Conservation (phyloP, 2,113 vertebrate species). For the Pseudonaja textilis region DNA sequence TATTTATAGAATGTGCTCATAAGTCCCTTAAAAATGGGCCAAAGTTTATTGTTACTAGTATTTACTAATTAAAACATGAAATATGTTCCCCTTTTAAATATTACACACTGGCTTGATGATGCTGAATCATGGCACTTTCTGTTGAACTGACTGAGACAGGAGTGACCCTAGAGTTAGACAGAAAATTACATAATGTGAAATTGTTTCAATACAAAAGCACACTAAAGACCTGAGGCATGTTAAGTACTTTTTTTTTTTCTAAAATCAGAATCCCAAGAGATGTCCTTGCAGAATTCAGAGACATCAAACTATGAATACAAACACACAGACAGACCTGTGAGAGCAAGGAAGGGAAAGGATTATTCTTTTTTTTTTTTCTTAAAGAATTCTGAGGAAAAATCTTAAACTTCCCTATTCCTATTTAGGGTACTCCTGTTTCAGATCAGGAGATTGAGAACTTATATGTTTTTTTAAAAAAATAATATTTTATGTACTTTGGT, state of each 20-base stretch:
- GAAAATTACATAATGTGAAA: not conserved
- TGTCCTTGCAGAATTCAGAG: not conserved
- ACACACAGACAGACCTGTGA: not conserved
- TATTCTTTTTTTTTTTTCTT: too few relatives aligned
- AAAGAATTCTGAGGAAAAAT: not conserved
- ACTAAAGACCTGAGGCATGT: not conserved
- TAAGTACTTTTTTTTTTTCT: not conserved
- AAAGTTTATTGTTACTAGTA: not conserved
- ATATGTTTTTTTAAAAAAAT: not conserved
- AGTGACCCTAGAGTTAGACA: not conserved
- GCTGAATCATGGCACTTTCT: not conserved
- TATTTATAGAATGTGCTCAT: not conserved
- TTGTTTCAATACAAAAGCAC: not conserved
- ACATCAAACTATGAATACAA: not conserved
- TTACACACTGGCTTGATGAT: not conserved
- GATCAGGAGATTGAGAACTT: not conserved
- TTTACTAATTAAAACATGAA: slow-evolving; percentile 28
- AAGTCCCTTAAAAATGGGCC: not conserved
- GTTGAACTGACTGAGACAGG: not conserved
- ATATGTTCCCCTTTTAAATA: not conserved
- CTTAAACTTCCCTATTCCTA: not conserved
- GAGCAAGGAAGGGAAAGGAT: not conserved
- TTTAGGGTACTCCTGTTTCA: not conserved
- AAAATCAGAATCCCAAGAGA: not conserved
- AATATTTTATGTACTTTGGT: not conserved